These are phyloP conservation scores for Polyommatus icarus DNA, from an alignment of 2,888 invertebrate genomes.

Conservation along the genomic window DNA sequence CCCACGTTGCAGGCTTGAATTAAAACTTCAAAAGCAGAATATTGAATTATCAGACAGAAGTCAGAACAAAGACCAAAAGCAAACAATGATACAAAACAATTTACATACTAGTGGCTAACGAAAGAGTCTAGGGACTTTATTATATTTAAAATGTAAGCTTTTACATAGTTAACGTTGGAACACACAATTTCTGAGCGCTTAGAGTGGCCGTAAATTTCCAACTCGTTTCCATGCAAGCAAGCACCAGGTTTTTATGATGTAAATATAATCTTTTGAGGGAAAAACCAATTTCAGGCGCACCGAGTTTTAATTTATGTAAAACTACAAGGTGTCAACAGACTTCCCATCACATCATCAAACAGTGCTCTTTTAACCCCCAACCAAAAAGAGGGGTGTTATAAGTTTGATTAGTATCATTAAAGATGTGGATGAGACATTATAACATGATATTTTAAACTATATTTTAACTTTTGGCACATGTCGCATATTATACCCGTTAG, in stretches of 20 bases:
- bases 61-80: not conserved
- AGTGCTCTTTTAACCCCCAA: not conserved
- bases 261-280: constrained; percentile 13
- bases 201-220: constrained; percentile 1
- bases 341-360: not conserved
- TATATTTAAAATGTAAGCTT: constrained; percentile 16
- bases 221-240: constrained; percentile 13
- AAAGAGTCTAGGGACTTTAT: constrained; percentile 4
- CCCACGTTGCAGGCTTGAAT: not conserved
- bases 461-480: not conserved
- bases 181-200: constrained; percentile 7
- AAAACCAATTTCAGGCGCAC: not conserved
- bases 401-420: not conserved
- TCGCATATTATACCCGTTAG: not conserved
- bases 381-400: not conserved
- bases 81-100: not conserved
- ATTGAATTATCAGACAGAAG: not conserved
- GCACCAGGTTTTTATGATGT: not conserved
- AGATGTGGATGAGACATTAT: not conserved
- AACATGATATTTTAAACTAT: not conserved
- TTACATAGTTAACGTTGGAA: constrained; percentile 1
- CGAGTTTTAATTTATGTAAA: constrained; percentile 14
- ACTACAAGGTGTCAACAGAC: not conserved
- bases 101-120: not conserved
- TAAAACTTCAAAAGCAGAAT: not conserved